These are phyloP conservation scores for Cecropterus lyciades DNA, from an alignment of 1,140 invertebrate genomes.

Conservation along the genomic window DNA sequence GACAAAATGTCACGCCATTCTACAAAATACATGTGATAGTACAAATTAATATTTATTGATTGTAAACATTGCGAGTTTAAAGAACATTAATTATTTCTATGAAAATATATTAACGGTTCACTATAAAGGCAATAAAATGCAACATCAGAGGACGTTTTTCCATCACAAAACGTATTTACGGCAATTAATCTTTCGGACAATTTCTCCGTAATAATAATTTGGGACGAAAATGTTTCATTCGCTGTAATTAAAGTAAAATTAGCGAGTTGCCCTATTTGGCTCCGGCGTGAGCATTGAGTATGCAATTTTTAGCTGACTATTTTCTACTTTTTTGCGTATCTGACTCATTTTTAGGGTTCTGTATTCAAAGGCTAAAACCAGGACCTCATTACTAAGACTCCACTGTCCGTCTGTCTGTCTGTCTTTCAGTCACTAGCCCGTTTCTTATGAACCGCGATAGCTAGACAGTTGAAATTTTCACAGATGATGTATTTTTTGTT, in stretches of 20 bases:
- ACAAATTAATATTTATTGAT: too few relatives aligned
- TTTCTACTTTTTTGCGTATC: too few relatives aligned
- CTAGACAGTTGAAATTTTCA: too few relatives aligned
- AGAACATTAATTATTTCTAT: not conserved
- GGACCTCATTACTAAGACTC: too few relatives aligned
- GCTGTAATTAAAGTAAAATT: slow-evolving; percentile 39
- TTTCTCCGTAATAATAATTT: slow-evolving; percentile 37
- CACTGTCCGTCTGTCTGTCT: too few relatives aligned
- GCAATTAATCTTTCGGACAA: slow-evolving; percentile 36
- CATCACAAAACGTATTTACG: slow-evolving; percentile 32
- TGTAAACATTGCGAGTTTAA: not conserved
- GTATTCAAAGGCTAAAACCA: too few relatives aligned
- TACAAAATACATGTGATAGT: too few relatives aligned
- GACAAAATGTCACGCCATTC: too few relatives aligned
- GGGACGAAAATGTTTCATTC: slow-evolving; percentile 34
- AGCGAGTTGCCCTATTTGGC: slow-evolving; percentile 27
- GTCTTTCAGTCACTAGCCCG: too few relatives aligned
- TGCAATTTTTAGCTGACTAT: slow-evolving; percentile 3
- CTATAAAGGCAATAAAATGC: not conserved
- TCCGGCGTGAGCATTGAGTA: slow-evolving; percentile 5
- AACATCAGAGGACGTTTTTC: slow-evolving; percentile 2
- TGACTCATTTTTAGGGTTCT: too few relatives aligned
- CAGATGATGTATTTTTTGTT: too few relatives aligned
- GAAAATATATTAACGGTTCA: not conserved
- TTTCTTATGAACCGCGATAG: too few relatives aligned